Percentiles rank a stretch among this genome's conserved stretches.
These are phyloP conservation scores for Melopsittacus undulatus DNA, from an alignment of 2,797 vertebrate genomes.

Conservation along the genomic window DNA sequence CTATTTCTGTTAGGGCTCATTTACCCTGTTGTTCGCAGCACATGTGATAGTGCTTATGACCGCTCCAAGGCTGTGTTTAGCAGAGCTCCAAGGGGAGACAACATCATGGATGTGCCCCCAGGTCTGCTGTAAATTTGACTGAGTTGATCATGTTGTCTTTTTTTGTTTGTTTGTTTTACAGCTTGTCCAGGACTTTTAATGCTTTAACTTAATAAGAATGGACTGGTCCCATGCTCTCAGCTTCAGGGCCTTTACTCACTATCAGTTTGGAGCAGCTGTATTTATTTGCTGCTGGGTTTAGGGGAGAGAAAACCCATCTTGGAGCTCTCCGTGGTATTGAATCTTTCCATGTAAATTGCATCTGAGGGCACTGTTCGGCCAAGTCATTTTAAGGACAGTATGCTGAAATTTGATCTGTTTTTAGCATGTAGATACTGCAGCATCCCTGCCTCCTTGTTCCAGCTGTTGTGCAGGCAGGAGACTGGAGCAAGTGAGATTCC, in stretches of 20 bases:
- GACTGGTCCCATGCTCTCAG: slow-evolving; percentile 28
- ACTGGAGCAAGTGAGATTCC: neutral
- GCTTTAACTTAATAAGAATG: slow-evolving; percentile 47
- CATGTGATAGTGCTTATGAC: neutral
- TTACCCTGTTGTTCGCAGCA: neutral
- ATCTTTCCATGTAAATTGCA: slow-evolving; percentile 24
- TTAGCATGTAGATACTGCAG: neutral
- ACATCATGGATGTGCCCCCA: neutral
- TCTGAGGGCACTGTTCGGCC: slow-evolving; percentile 9
- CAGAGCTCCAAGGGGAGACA: slow-evolving; percentile 6
- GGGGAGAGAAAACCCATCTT: slow-evolving; percentile 24
- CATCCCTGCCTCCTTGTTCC: neutral
- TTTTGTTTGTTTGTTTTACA: neutral
- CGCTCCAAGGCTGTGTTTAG: slow-evolving; percentile 1
- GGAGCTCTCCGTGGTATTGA: neutral
- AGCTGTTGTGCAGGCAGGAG: neutral
- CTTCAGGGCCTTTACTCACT: slow-evolving; percentile 40
- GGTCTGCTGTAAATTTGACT: slow-evolving; percentile 42
- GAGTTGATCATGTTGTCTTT: neutral
- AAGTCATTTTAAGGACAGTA: slow-evolving; percentile 10
- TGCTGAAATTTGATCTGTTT: slow-evolving; percentile 23
- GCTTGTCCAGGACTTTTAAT: slow-evolving; percentile 42
- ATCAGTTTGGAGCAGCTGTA: slow-evolving; percentile 54
- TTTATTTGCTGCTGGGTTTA: slow-evolving; percentile 12
- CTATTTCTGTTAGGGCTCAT: slow-evolving; percentile 2